Percentiles rank a stretch among this genome's conserved stretches.
phyloP scores from a whole-genome alignment of 2,888 invertebrate genomes.

The Sericinus montela region DNA sequence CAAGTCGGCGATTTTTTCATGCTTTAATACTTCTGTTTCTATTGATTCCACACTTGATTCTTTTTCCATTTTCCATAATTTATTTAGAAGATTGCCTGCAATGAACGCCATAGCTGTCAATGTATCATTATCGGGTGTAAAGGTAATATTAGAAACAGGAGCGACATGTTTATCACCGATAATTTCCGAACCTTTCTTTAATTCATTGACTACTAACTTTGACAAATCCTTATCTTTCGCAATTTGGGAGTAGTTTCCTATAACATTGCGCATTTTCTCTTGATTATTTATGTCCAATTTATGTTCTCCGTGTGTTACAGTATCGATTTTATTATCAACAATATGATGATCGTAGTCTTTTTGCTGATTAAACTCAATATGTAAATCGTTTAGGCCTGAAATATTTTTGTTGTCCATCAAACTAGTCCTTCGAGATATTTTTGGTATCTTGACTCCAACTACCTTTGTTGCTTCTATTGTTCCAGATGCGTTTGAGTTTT shows the following conservation, averaged over 20 bases:
- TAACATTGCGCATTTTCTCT: slow-evolving; percentile 35
- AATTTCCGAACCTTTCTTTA: slow-evolving; percentile 50
- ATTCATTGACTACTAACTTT: slow-evolving; percentile 60
- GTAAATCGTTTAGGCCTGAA: slow-evolving; percentile 36
- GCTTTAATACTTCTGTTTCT: slow-evolving; percentile 55
- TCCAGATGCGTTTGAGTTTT: slow-evolving; percentile 44
- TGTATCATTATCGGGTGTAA: slow-evolving; percentile 67
- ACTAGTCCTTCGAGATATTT: slow-evolving; percentile 39
- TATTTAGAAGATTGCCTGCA: slow-evolving; percentile 66
- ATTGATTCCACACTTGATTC: slow-evolving; percentile 42
- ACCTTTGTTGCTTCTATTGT: slow-evolving; percentile 49
- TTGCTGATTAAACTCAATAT: slow-evolving; percentile 51
- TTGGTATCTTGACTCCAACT: slow-evolving; percentile 25
- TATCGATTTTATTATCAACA: slow-evolving; percentile 59
- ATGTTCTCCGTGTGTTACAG: slow-evolving; percentile 33
- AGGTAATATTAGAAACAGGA: slow-evolving; percentile 62
- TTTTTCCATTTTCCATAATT: slow-evolving; percentile 67
- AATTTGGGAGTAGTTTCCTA: slow-evolving; percentile 46
- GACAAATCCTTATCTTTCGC: slow-evolving; percentile 55
- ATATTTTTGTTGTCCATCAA: slow-evolving; percentile 31
- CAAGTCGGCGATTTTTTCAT: slow-evolving; percentile 58
- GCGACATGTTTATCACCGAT: slow-evolving; percentile 51
- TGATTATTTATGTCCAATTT: slow-evolving; percentile 32
- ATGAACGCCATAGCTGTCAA: slow-evolving; percentile 66
- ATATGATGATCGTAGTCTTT: slow-evolving; percentile 44